Evolutionary conservation across 2,797 vertebrate species (phyloP).

Genomic region (Antrozous pallidus): DNA sequence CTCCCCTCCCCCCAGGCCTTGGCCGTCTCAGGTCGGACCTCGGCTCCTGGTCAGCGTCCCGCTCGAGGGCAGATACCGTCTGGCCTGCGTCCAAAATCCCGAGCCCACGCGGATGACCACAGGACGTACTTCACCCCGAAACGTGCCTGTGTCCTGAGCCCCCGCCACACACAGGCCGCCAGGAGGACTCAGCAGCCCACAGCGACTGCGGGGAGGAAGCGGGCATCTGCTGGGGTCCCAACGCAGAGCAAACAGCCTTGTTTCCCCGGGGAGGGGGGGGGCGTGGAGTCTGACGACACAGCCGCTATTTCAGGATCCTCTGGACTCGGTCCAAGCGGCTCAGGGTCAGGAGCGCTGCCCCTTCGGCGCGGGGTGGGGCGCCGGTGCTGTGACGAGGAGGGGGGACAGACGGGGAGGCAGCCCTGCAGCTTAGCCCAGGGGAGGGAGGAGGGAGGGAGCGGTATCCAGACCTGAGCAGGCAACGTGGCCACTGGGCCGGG

Average conservation of each 20-base stretch:
- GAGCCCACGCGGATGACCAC: background rate
- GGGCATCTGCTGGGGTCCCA: slow-evolving; percentile 51
- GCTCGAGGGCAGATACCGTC: background rate
- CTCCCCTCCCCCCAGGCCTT: fast-evolving
- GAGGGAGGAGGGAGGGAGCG: too few relatives aligned
- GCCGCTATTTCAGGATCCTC: slow-evolving; percentile 50
- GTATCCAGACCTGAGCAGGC: fast-evolving
- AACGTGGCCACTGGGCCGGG: background rate
- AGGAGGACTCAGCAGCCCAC: too few relatives aligned
- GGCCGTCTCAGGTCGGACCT: background rate
- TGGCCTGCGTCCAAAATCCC: background rate
- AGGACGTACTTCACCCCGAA: background rate
- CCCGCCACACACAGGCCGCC: too few relatives aligned
- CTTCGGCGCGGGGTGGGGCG: fast-evolving
- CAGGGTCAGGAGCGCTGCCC: background rate
- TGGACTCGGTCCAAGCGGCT: slow-evolving; percentile 45
- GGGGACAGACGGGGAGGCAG: too few relatives aligned
- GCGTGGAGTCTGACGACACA: slow-evolving; percentile 23
- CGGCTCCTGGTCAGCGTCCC: fast-evolving
- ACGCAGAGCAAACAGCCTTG: slow-evolving; percentile 5
- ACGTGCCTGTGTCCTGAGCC: background rate
- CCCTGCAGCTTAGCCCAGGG: too few relatives aligned
- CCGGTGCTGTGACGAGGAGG: fast-evolving
- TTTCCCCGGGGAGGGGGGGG: slow-evolving; percentile 19
- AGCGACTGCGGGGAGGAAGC: too few relatives aligned